Evolutionary conservation across 1,140 invertebrate genomes (phyloP), one percentile per base, ranked within the genome.

Genomic region (Meloidogyne hapla): DNA sequence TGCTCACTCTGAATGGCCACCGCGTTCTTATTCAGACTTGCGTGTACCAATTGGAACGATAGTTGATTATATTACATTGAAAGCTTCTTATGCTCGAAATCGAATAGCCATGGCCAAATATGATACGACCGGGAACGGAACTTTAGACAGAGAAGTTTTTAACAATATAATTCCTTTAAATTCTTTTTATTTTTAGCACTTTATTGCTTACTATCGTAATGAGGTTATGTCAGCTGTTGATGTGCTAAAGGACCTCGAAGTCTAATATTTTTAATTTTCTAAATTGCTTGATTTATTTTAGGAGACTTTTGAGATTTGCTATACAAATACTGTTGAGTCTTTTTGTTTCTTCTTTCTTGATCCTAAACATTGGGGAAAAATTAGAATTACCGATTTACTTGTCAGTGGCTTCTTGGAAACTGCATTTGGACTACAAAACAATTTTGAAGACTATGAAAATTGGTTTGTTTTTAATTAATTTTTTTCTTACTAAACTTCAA

Each of bases 291-390:
- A 13, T 67, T 23, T 69, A 48, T 75, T 48, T 42, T 33, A 77
- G 76, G 73, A 76, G n/a, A 72, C 72, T 12, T 67, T 77, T 25
- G 75, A 26, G 15, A 62, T 68, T 45, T 77, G 42, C 40, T 77
- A 77, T 45, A 28, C 56, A 64, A 66, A 66, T 13, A 77, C 76
- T 15, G 77, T 78, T 13, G 38, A 63, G 18, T 76, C 77, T 13
- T 80, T 79, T 70, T 78, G 80, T 40, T 78, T 78, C 45, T 78
- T 78, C 25, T 78, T 78, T 45, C 77, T 78, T n/a, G 77, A 78
- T 45, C 66, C 63, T 15, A 78, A 79, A 38, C 76, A 74, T 40
- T 42, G 21, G 15, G 76, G 77, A 25, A 61, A 68, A 26, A 68
- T 65, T 69, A 79, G 77, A 15, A 79, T 78, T 28, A 25, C 76